Percentiles rank a stretch among this genome's conserved stretches.
These are phyloP conservation scores for Phataginus tricuspis DNA, from an alignment of 2,797 vertebrate species.

Conservation along the genomic window DNA sequence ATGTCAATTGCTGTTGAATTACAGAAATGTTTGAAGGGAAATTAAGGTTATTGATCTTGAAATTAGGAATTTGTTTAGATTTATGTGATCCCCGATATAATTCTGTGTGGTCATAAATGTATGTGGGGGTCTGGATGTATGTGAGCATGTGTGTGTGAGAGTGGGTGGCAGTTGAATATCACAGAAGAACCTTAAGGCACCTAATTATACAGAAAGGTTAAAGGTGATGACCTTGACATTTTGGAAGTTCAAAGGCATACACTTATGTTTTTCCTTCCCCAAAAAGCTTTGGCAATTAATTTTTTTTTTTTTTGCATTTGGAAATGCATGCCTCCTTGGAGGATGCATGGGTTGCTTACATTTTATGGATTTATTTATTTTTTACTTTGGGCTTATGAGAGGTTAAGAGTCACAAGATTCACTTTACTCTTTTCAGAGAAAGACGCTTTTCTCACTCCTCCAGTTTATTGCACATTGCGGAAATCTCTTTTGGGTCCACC, in stretches of 20 bases:
- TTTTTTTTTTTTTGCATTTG: neutral
- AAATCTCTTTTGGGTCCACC: constrained; percentile 90
- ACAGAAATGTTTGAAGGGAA: constrained; percentile 73
- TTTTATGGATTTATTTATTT: constrained; percentile 74
- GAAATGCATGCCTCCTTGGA: constrained; percentile 60
- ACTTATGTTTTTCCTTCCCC: constrained; percentile 84
- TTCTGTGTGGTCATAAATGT: constrained; percentile 82
- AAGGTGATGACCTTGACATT: constrained; percentile 95
- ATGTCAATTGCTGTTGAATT: constrained; percentile 67
- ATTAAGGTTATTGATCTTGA: constrained; percentile 82
- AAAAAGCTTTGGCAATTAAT: constrained; percentile 77
- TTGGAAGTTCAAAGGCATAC: constrained; percentile 93
- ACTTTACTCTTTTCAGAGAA: constrained; percentile 81
- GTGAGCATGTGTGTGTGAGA: constrained; percentile 72
- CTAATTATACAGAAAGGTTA: constrained; percentile 93
- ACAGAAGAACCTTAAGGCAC: constrained; percentile 90
- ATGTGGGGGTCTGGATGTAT: constrained; percentile 74
- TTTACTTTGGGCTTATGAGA: constrained; percentile 77
- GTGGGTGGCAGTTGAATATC: constrained; percentile 89
- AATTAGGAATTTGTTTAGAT: constrained; percentile 82
- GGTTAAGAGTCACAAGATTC: constrained; percentile 76
- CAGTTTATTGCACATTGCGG: constrained; percentile 91
- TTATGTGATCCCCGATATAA: constrained; percentile 80
- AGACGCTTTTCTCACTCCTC: constrained; percentile 85
- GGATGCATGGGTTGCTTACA: constrained; percentile 48